Base-by-base conservation (phyloP, 92 coral and sea anemone genomes). In the Scolanthus callimorphus region DNA sequence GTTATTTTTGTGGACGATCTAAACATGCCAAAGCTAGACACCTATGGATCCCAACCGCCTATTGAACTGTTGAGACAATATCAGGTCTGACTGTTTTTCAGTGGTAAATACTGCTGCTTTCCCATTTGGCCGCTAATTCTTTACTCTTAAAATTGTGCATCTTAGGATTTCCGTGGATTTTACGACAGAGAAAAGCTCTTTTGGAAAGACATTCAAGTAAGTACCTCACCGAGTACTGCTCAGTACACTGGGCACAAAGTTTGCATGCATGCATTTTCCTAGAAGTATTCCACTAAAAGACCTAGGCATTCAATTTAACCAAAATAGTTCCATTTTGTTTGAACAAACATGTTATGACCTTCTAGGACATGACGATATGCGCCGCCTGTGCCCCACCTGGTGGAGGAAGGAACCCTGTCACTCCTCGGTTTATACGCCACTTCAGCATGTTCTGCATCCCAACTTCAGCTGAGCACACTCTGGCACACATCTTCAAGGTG, bases 311-410 rank as follows among this genome's bases (percentile, higher is more conserved):
- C n/a, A n/a, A n/a, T n/a, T n/a, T n/a, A n/a, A n/a, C n/a, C n/a
- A n/a, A n/a, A n/a, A n/a, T n/a, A n/a, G n/a, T n/a, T n/a, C n/a
- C n/a, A n/a, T n/a, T n/a, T n/a, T n/a, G n/a, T n/a, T 34, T 34
- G 15, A 34, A 15, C 15, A 15, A 34, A 6, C 41, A 34, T 34
- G 6, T 34, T 34, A 34, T 34, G 6, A 34, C 41, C 41, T 34
- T 34, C 2, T 62, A 91, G 98, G 98, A 92, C 59, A 80, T 92
- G 94, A 92, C 96, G 48, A 92, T 92, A 54, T 92, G 98, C 17
- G 92, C 98, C 0, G 98, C 98, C 22, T 92, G 98, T 84, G 98
- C 98, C 44, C 98, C 98, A 25, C 98, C 98, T 17, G 98, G 98
- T 47, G 98, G 98, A 20, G 98, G 98, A 13, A 79, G 98, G 51